A percentile compares a stretch with the other conserved stretches of the same genome.
Evolutionary conservation across 2,888 invertebrate species (phyloP).

Genomic region (Chrysotoxum bicinctum): DNA sequence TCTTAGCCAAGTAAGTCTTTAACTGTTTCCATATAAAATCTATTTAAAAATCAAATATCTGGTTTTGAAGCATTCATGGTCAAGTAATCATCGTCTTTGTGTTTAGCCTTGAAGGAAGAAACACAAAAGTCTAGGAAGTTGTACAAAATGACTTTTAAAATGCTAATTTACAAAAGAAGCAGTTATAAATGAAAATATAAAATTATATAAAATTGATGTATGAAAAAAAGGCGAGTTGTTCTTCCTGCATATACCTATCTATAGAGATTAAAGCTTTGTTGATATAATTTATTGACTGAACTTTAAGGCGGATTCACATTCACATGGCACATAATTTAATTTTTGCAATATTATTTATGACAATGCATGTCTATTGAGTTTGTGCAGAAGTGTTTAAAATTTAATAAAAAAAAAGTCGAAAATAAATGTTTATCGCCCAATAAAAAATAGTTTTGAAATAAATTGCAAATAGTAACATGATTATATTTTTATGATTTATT

Average conservation of each 20-base stretch:
- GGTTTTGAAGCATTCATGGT: slow-evolving; percentile 58
- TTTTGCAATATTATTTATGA: neutral
- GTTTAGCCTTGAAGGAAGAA: slow-evolving; percentile 28
- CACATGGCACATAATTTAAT: neutral
- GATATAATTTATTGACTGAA: slow-evolving; percentile 4
- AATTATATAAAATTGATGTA: neutral
- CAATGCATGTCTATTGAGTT: neutral
- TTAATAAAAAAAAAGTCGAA: neutral
- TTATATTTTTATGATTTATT: no score
- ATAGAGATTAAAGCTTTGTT: neutral
- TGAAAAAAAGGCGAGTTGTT: slow-evolving; percentile 3
- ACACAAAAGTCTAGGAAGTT: slow-evolving; percentile 50
- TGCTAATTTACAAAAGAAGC: slow-evolving; percentile 54
- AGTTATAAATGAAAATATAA: slow-evolving; percentile 21
- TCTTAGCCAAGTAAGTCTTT: slow-evolving; percentile 21
- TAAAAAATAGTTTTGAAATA: neutral
- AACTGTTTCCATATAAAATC: neutral
- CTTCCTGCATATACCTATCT: neutral
- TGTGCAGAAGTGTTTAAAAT: neutral
- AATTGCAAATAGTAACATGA: neutral
- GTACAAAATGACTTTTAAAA: slow-evolving; percentile 49
- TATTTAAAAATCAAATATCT: slow-evolving; percentile 1
- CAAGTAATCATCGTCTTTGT: neutral
- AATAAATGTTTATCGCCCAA: neutral
- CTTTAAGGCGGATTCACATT: neutral